Evolutionary conservation across 2,888 invertebrate genomes (phyloP).

Genomic region (Patella ulyssiponensis): DNA sequence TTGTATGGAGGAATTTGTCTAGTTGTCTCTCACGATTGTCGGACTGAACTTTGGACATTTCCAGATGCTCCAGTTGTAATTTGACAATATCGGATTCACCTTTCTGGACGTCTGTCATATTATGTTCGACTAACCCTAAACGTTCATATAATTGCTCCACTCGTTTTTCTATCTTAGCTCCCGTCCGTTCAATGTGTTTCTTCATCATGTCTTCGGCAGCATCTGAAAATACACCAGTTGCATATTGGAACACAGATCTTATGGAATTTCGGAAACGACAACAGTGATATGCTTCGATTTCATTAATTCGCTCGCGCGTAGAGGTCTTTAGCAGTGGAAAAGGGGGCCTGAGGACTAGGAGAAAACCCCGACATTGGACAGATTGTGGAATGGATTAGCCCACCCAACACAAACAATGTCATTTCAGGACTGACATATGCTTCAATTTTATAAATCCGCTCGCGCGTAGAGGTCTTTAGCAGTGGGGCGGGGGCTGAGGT

Average conservation of each 20-base stretch:
- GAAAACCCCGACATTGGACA: too few relatives aligned
- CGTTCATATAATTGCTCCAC: conserved; percentile 41
- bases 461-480: too few relatives aligned
- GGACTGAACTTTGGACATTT: conserved; percentile 5
- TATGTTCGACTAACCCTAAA: conserved; percentile 32
- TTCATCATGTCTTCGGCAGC: conserved; percentile 46
- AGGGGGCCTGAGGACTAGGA: too few relatives aligned
- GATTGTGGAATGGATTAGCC: too few relatives aligned
- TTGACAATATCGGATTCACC: conserved; percentile 33
- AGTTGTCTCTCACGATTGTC: conserved; percentile 24
- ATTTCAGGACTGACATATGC: too few relatives aligned
- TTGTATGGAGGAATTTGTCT: conserved; percentile 22
- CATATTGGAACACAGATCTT: neutral
- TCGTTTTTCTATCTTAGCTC: conserved; percentile 43
- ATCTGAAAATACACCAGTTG: conserved; percentile 29
- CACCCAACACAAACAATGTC: too few relatives aligned
- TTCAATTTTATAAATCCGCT: too few relatives aligned
- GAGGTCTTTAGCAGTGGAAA: too few relatives aligned
- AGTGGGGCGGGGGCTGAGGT: too few relatives aligned
- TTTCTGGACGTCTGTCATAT: conserved; percentile 35
- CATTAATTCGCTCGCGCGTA: too few relatives aligned
- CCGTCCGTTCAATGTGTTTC: conserved; percentile 42
- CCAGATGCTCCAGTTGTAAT: conserved; percentile 17
- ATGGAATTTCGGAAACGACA: neutral
- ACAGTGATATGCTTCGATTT: too few relatives aligned